Evolutionary conservation across 2,888 invertebrate species (phyloP).

Genomic region (Nomada goodeniana): DNA sequence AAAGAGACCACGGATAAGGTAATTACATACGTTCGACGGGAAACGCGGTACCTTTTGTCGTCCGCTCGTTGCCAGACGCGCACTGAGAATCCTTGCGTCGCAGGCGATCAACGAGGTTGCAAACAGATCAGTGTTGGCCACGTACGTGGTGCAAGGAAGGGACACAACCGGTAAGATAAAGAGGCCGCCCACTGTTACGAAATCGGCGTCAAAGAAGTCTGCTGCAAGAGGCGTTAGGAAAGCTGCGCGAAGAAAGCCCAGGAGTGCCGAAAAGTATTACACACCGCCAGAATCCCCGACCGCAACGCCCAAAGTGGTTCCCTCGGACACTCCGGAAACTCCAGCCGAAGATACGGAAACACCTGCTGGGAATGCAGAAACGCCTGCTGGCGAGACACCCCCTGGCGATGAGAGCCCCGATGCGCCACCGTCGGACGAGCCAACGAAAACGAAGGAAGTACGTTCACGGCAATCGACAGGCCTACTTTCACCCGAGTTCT

Average conservation of each 20-base stretch:
- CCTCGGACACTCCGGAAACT: neutral
- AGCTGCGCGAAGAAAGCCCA: neutral
- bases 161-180: neutral
- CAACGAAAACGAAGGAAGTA: neutral
- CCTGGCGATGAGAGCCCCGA: too few species aligned
- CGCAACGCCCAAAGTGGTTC: too few species aligned
- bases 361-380: too few species aligned
- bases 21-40: constrained; percentile 13
- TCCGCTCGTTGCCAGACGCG: neutral
- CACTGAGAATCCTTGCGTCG: neutral
- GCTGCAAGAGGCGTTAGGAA: neutral
- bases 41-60: neutral
- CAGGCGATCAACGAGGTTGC: constrained; percentile 67
- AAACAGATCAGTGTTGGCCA: constrained; percentile 65
- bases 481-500: too few species aligned
- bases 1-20: constrained; percentile 69
- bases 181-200: neutral
- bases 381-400: too few species aligned
- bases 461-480: neutral
- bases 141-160: constrained; percentile 51
- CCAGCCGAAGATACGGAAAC: neutral
- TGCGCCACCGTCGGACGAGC: too few species aligned
- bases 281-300: neutral
- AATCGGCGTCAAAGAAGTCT: neutral
- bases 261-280: neutral